Evolutionary conservation across 2,113 vertebrate genomes (phyloP).

Genomic region (Corythaixoides concolor): DNA sequence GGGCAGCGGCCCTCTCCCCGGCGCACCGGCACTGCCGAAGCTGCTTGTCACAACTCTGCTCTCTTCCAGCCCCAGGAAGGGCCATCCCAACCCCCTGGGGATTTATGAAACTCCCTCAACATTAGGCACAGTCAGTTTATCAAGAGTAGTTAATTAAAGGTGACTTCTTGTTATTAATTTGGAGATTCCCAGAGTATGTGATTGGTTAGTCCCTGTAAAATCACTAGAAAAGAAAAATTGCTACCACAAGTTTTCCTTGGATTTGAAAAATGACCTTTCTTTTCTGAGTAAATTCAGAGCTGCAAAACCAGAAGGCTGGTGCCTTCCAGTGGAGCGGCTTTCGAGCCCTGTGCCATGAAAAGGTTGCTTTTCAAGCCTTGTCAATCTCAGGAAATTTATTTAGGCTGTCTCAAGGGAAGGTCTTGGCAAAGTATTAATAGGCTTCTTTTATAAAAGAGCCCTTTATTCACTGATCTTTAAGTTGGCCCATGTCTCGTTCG

Average conservation of each 20-base stretch:
- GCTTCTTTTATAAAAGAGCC: background rate
- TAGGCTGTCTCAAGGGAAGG: slow-evolving; percentile 9
- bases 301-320: background rate
- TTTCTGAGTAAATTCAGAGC: background rate
- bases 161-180: background rate
- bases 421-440: background rate
- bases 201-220: background rate
- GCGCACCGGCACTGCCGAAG: background rate
- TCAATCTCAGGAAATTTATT: background rate
- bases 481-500: background rate
- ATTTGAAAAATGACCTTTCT: background rate
- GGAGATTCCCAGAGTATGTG: background rate
- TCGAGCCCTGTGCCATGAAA: background rate
- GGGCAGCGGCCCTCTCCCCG: background rate
- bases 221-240: background rate
- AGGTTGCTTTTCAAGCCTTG: background rate
- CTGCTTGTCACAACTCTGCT: fast-evolving
- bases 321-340: background rate
- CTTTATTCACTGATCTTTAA: background rate
- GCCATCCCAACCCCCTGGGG: background rate
- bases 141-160: background rate
- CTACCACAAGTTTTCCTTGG: background rate
- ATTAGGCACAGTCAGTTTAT: background rate
- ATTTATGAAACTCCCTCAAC: background rate
- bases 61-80: background rate